Conservation (phyloP, 1,140 invertebrate species). For the Meloidogyne exigua region DNA sequence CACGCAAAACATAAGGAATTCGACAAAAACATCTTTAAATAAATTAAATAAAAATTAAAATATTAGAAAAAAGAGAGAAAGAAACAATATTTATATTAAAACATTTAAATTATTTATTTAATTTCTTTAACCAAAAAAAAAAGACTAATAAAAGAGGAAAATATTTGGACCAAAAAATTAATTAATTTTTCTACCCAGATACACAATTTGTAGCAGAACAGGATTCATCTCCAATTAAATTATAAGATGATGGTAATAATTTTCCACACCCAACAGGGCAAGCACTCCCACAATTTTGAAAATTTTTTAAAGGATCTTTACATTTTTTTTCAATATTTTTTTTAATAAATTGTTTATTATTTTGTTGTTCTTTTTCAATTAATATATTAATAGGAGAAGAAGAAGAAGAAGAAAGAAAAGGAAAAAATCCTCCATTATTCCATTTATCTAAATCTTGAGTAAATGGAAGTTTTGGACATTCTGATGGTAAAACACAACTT, state of each 20-base stretch:
- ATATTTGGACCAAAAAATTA: too few species aligned
- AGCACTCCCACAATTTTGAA: conserved; percentile 34
- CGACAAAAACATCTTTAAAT: conserved; percentile 36
- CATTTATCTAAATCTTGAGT: conserved; percentile 28
- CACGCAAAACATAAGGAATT: conserved; percentile 34
- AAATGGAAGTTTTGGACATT: conserved; percentile 34
- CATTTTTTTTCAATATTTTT: conserved; percentile 22
- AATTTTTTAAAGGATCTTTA: conserved; percentile 40
- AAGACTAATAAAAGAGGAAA: too few species aligned
- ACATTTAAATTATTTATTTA: too few species aligned
- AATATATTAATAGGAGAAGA: too few species aligned
- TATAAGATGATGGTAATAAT: not conserved
- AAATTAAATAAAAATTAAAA: too few species aligned
- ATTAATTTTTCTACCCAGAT: conserved; percentile 5
- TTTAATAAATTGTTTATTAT: not conserved
- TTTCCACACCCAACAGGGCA: conserved; percentile 26
- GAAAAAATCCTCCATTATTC: conserved; percentile 32
- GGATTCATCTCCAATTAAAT: not conserved
- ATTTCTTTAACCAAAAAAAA: too few species aligned
- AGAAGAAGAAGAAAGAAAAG: not conserved
- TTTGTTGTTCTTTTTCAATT: not conserved
- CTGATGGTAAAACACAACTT: conserved; percentile 38
- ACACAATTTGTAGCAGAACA: conserved; percentile 15
- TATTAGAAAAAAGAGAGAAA: too few species aligned
- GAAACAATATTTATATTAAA: too few species aligned